phyloP scores from a whole-genome alignment of 2,888 invertebrate genomes.

The Lumbricus terrestris region DNA sequence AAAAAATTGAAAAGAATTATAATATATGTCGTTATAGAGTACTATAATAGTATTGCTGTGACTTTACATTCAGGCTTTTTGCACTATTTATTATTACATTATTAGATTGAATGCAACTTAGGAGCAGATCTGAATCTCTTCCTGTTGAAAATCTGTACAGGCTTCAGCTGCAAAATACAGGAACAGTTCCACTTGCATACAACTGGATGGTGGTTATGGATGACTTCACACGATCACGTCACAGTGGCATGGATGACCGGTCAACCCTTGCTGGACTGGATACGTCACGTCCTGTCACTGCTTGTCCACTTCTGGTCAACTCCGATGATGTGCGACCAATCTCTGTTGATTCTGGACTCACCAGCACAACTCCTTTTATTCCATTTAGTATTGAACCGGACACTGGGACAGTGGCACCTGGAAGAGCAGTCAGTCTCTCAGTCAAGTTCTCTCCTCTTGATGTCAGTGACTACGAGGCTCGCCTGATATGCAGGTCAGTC shows the following conservation, averaged over 20 bases:
- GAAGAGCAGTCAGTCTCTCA: conserved; percentile 48
- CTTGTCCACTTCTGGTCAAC: conserved; percentile 31
- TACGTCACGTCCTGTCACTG: conserved; percentile 30
- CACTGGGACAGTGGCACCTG: conserved; percentile 51
- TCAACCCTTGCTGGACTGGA: background rate
- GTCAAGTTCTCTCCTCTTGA: conserved; percentile 58
- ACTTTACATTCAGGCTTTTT: background rate
- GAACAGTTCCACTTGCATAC: conserved; percentile 53
- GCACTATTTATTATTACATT: background rate
- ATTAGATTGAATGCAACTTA: background rate
- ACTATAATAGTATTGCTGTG: background rate
- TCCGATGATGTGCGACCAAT: conserved; percentile 23
- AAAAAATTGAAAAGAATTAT: background rate
- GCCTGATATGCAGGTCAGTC: conserved; percentile 56
- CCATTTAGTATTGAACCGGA: conserved; percentile 58
- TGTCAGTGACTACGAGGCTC: conserved; percentile 55
- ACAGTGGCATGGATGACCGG: background rate
- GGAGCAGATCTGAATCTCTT: background rate
- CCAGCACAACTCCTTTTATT: conserved; percentile 46
- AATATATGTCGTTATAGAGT: no score
- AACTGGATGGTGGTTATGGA: conserved; percentile 58
- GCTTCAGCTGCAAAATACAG: conserved; percentile 52
- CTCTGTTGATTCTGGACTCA: conserved; percentile 27
- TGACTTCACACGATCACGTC: conserved; percentile 34
- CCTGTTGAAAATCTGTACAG: conserved; percentile 40